phyloP scores from a whole-genome alignment of 2,113 vertebrate species.

The Cephalopterus ornatus region DNA sequence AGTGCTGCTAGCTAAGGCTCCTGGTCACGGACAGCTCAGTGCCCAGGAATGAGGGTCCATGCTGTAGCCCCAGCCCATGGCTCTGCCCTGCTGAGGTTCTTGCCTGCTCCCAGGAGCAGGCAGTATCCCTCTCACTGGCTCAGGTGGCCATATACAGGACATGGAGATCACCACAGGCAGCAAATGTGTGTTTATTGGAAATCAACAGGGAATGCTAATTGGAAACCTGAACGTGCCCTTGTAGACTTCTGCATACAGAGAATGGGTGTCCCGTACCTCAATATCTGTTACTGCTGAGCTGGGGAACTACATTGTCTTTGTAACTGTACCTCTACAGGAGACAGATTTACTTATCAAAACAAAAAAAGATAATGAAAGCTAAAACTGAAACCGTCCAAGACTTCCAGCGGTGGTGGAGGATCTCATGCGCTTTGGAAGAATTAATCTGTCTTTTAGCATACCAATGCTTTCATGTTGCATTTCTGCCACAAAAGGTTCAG shows the following conservation, averaged over 20 bases:
- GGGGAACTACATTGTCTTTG: not conserved
- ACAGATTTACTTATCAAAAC: not conserved
- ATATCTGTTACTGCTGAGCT: not conserved
- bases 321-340: not conserved
- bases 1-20: not conserved
- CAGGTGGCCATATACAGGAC: not conserved
- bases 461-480: not conserved
- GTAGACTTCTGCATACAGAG: not conserved
- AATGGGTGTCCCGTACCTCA: not conserved
- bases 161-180: not conserved
- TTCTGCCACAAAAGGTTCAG: not conserved
- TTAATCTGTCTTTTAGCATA: not conserved
- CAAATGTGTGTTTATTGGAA: not conserved
- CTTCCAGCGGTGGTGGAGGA: not conserved
- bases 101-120: fast-evolving
- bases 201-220: not conserved
- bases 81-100: not conserved
- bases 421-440: not conserved
- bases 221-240: not conserved
- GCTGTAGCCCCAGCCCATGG: fast-evolving
- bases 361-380: not conserved
- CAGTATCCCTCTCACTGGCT: not conserved
- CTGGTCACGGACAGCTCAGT: not conserved
- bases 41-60: not conserved
- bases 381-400: not conserved